Base-by-base conservation (phyloP, 2,888 invertebrate genomes). In the Acleris laterana region DNA sequence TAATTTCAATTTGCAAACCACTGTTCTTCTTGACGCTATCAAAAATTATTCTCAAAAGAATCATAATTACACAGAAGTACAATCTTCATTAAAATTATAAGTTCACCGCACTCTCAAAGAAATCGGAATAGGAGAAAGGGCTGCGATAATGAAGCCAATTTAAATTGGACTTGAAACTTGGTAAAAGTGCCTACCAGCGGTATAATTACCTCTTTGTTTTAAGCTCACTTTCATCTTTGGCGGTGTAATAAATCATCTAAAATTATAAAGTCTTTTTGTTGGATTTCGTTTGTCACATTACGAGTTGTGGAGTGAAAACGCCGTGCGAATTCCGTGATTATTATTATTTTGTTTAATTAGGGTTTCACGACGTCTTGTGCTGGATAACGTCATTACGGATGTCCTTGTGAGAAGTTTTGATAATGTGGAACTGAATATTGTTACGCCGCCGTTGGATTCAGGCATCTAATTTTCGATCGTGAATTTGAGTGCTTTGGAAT, bases 161-260 rank as follows among this genome's bases (percentile, higher is more conserved):
- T 52, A 62, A 62, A 66, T 66, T 52, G 49, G 56, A 51, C 66
- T 62, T 22, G 46, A 51, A 57, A 66, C 49, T 66, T 52, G 20
- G 61, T 48, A 57, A 62, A 66, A 62, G 61, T 57, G 58, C 48
- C 55, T 50, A 61, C 60, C 64, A 22, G 22, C 32, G 66, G 51
- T 32, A 57, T 66, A 66, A 66, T 66, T 66, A 66, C 66, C 62
- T 57, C 38, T 66, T 66, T 57, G 56, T 62, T 62, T 38, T 44
- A 49, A 56, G 49, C 56, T 50, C 50, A 65, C 56, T 62, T 62
- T 66, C 57, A 46, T 63, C 66, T 62, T 56, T 62, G 66, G 56
- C 17, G 48, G 56, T 48, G 51, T 66, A 46, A 62, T 66, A 57
- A 66, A 66, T 66, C 65, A 66, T 52, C 46, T 44, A 17, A 22